These are phyloP conservation scores for Polyodon spathula DNA, from an alignment of 2,113 vertebrate genomes.

Conservation along the genomic window DNA sequence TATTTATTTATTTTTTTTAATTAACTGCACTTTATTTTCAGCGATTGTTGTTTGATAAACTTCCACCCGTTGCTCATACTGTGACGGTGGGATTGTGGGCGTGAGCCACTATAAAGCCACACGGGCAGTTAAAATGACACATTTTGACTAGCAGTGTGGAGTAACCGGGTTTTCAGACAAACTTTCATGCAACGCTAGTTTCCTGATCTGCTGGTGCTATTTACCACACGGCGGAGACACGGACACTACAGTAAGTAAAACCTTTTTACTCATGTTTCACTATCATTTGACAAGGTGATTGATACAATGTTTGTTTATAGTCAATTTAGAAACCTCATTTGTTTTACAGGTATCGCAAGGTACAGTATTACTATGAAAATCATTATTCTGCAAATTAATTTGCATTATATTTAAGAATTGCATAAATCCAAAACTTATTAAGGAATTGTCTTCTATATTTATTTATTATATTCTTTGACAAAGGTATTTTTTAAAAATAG, in stretches of 20 bases:
- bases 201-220: not conserved
- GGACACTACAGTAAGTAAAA: constrained; percentile 8
- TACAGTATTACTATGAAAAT: too few species aligned
- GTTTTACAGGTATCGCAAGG: too few species aligned
- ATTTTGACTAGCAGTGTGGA: not conserved
- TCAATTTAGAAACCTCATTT: too few species aligned
- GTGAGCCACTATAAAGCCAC: constrained; percentile 4
- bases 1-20: too few species aligned
- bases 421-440: too few species aligned
- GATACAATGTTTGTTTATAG: too few species aligned
- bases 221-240: not conserved
- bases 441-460: not conserved
- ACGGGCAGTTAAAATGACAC: not conserved
- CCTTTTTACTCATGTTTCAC: not conserved
- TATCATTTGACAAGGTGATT: too few species aligned
- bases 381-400: too few species aligned
- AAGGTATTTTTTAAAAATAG: too few species aligned
- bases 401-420: too few species aligned
- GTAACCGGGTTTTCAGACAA: not conserved
- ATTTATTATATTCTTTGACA: not conserved
- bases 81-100: constrained; percentile 8
- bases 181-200: not conserved
- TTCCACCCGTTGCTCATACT: not conserved
- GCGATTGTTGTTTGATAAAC: not conserved
- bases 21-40: too few species aligned